Evolutionary conservation across 2,113 vertebrate genomes (phyloP).

Genomic region (Psephotus haematonotus): DNA sequence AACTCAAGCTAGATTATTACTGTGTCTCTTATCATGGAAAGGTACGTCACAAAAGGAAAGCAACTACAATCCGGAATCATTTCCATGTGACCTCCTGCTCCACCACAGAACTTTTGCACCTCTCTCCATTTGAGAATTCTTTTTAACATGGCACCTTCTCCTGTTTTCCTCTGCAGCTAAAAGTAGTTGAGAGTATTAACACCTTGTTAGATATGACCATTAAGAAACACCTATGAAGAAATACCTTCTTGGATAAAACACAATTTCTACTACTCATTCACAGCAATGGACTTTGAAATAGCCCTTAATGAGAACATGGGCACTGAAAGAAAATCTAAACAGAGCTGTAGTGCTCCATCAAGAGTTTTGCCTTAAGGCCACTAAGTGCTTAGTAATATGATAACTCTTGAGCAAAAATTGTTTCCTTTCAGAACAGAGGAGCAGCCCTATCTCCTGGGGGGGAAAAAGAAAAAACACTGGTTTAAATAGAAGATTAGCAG

Average conservation of each 20-base stretch:
- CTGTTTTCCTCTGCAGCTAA: neutral
- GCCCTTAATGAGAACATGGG: neutral
- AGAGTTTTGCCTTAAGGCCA: constrained; percentile 1
- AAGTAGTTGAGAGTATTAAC: neutral
- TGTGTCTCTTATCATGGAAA: neutral
- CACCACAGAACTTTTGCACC: neutral
- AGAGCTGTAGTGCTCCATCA: neutral
- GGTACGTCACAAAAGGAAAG: neutral
- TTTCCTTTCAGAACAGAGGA: neutral
- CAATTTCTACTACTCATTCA: neutral
- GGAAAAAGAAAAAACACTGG: neutral
- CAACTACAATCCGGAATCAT: neutral
- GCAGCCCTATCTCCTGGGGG: neutral
- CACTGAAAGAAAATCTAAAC: neutral
- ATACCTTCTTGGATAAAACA: neutral
- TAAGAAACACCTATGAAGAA: neutral
- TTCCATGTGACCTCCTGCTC: neutral
- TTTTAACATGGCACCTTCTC: neutral
- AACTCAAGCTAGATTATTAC: neutral
- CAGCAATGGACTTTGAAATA: neutral
- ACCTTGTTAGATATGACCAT: neutral
- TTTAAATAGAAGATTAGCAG: neutral
- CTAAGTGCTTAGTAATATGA: neutral
- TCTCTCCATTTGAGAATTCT: neutral
- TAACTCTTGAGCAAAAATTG: neutral